Conservation (phyloP, 2,113 vertebrate genomes). For the Malurus cyaneus region DNA sequence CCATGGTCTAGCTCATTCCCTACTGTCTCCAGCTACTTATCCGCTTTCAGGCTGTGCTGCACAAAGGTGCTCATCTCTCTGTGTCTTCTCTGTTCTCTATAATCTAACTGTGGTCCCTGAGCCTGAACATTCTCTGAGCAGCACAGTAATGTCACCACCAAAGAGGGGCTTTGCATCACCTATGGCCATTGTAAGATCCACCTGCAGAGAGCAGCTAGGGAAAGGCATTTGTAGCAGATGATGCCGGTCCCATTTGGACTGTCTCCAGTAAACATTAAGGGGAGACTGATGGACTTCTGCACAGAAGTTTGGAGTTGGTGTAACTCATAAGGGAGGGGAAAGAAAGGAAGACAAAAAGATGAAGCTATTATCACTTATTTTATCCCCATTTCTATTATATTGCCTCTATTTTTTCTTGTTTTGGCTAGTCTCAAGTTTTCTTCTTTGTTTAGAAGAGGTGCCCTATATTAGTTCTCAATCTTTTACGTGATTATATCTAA, state of each 20-base stretch:
- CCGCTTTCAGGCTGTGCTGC: background rate
- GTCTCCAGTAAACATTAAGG: background rate
- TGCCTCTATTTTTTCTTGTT: background rate
- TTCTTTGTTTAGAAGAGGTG: background rate
- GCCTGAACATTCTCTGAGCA: background rate
- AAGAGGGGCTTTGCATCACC: background rate
- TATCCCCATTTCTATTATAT: background rate
- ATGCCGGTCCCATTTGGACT: background rate
- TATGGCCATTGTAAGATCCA: background rate
- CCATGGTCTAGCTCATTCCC: accelerated
- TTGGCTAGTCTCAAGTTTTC: background rate
- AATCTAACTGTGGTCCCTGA: background rate
- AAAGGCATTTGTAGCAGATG: background rate
- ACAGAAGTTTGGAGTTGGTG: accelerated
- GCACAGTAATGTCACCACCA: background rate
- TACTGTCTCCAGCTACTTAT: background rate
- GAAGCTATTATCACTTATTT: background rate
- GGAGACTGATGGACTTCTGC: background rate
- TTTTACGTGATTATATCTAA: background rate
- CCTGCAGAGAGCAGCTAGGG: background rate
- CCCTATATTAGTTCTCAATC: background rate
- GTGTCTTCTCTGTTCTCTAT: background rate
- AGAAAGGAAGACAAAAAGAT: background rate
- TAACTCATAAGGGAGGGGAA: background rate
- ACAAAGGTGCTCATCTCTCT: background rate